Conservation (phyloP, 2,888 invertebrate species). For the Stenchaetothrips biformis region DNA sequence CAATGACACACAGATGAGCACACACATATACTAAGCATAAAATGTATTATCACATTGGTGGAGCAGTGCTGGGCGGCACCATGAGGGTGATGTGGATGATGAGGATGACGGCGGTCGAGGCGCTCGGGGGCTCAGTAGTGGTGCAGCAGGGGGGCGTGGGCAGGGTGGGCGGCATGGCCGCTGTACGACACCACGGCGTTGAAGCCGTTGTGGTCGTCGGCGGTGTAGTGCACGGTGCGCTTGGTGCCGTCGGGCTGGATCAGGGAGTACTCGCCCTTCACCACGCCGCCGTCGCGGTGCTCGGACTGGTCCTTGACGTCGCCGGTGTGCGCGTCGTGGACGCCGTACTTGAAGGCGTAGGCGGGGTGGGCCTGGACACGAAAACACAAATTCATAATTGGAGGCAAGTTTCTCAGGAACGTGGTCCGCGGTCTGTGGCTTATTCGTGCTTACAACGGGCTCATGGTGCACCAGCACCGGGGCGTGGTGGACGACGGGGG, state of each 20-base stretch:
- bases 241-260: constrained; percentile 66
- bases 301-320: constrained; percentile 68
- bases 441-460: not conserved
- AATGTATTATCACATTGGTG: not conserved
- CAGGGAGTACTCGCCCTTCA: constrained; percentile 54
- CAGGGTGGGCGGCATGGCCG: constrained; percentile 25
- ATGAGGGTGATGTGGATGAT: not conserved
- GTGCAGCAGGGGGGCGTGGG: constrained; percentile 20
- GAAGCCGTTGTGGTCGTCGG: constrained; percentile 72
- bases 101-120: not conserved
- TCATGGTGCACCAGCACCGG: not conserved
- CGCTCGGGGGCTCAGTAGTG: not conserved
- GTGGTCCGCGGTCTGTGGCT: too few relatives aligned
- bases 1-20: not conserved
- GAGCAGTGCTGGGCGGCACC: not conserved
- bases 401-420: not conserved
- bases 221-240: constrained; percentile 66
- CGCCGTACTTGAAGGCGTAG: constrained; percentile 67
- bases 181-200: constrained; percentile 55
- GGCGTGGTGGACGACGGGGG: not conserved
- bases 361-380: constrained; percentile 39
- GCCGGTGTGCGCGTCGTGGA: constrained; percentile 66
- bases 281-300: constrained; percentile 66
- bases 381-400: not conserved
- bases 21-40: not conserved